Percentiles rank a stretch among this genome's conserved stretches.
Conservation (phyloP, 2,113 vertebrate genomes). For the Cinclus cinclus region DNA sequence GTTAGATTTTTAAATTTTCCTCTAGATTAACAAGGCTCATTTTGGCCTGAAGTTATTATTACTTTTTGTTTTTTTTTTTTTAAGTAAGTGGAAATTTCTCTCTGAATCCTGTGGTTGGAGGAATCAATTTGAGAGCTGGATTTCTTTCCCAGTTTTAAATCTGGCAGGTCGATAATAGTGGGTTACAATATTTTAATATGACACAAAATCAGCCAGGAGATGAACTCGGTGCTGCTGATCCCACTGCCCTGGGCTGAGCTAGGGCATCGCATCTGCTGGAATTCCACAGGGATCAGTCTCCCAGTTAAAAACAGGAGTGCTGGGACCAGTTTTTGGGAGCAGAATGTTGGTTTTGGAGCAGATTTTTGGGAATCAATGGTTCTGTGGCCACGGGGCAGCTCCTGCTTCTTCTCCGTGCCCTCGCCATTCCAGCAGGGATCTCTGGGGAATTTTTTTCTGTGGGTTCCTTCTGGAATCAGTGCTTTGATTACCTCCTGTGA, state of each 20-base stretch:
- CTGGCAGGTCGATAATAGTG: background rate
- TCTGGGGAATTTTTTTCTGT: background rate
- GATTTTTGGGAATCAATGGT: background rate
- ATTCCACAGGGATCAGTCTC: background rate
- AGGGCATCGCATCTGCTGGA: background rate
- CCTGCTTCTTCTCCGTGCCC: background rate
- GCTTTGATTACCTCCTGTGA: background rate
- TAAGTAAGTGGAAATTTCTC: background rate
- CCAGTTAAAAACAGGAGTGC: fast-evolving
- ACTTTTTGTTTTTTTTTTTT: background rate
- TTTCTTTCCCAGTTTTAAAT: background rate
- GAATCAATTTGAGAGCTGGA: background rate
- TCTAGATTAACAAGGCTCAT: background rate
- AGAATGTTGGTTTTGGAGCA: background rate
- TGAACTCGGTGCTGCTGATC: background rate
- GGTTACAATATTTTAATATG: background rate
- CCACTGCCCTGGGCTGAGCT: background rate
- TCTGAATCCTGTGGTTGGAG: background rate
- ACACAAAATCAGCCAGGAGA: background rate
- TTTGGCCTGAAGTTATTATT: background rate
- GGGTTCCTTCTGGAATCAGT: background rate
- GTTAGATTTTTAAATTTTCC: background rate
- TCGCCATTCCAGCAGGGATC: fast-evolving
- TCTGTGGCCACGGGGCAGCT: fast-evolving
- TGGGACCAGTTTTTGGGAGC: fast-evolving